Conservation (phyloP, 2,797 vertebrate genomes). For the Hippocampus kuda region DNA sequence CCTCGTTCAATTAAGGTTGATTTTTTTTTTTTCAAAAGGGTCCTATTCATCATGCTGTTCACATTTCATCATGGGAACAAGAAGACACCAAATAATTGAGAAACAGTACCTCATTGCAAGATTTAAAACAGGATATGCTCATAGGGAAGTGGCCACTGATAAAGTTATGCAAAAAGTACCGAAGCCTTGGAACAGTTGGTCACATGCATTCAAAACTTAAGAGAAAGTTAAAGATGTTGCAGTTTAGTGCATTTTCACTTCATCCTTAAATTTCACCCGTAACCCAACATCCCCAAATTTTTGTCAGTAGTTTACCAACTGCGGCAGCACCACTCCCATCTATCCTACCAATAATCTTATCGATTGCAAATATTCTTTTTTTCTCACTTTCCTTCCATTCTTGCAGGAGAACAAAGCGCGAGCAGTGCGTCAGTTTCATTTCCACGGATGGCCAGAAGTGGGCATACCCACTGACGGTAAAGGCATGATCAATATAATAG, state of each 20-base stretch:
- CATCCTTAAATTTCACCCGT: background rate
- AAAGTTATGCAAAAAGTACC: background rate
- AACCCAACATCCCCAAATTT: background rate
- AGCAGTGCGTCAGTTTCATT: slow-evolving; percentile 92
- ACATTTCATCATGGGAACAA: background rate
- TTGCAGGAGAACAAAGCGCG: slow-evolving; percentile 89
- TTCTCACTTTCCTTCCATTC: background rate
- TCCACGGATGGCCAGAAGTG: slow-evolving; percentile 97
- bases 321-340: background rate
- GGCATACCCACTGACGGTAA: slow-evolving; percentile 92
- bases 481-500: slow-evolving; percentile 97
- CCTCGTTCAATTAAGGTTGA: too few relatives aligned
- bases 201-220: background rate
- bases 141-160: background rate
- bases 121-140: background rate
- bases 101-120: background rate
- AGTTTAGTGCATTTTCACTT: background rate
- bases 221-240: too few relatives aligned
- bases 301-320: background rate
- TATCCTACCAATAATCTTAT: background rate
- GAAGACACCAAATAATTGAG: background rate
- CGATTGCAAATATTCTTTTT: background rate
- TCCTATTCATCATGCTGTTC: background rate
- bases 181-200: background rate
- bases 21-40: too few relatives aligned